Evolutionary conservation across 2,888 invertebrate species (phyloP), one percentile per base, ranked within the genome.

Genomic region (Nymphalis urticae): DNA sequence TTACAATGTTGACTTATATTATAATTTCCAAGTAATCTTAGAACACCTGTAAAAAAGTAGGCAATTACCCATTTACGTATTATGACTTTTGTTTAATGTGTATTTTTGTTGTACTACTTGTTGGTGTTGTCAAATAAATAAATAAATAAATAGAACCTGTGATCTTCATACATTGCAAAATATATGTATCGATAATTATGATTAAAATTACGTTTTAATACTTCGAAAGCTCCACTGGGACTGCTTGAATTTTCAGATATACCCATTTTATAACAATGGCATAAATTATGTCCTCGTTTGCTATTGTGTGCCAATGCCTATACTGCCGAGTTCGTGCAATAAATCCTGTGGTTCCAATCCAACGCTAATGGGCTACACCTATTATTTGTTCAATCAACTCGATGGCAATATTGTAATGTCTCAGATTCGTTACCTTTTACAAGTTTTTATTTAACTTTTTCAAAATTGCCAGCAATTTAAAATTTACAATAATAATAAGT

Each of bases 241-340:
- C 58, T 53, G 65, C 59, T 63, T 67, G 65, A 65, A 72, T 66
- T 70, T 63, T 65, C 62, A 62, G 69, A 64, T 60, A 68, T 64
- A 72, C 69, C 72, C 70, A 72, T 73, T 75, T 75, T 75, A 73
- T 69, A 70, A 72, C 69, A 71, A 72, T 71, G 68, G 69, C 71
- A 75, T 77, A 77, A 79, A 76, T 80, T 76, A 85, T 83, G 79
- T 76, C 74, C 72, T 73, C 74, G 77, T 80, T 81, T 80, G 80
- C 81, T 80, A 80, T 80, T 82, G 81, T 78, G 78, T 80, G 21
- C 73, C 79, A 81, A 80, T 78, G 79, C 80, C 75, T 72, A 75
- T 76, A 73, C 75, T 77, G 75, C 75, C 74, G 68, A 75, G 74
- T 73, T 75, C 72, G 70, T 68, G 75, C 75, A 73, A 82, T 83